These are phyloP conservation scores for Chionis minor DNA, from an alignment of 2,113 vertebrate genomes.

Conservation along the genomic window DNA sequence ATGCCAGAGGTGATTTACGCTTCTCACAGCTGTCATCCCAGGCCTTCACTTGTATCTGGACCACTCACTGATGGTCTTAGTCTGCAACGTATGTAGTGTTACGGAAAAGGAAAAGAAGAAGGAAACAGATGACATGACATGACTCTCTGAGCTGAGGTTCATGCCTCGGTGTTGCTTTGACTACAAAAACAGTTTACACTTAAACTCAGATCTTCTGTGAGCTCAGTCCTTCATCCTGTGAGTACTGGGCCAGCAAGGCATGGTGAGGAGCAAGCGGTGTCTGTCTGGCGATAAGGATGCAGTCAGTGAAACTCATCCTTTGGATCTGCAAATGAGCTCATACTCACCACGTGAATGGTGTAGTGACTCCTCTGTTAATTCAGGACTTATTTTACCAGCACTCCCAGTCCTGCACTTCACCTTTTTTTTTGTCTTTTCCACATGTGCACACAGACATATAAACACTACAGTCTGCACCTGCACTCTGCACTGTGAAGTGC, in stretches of 20 bases:
- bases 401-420: background rate
- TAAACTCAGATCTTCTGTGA: background rate
- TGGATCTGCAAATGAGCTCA: background rate
- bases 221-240: background rate
- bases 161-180: background rate
- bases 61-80: background rate
- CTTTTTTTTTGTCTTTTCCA: background rate
- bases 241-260: background rate
- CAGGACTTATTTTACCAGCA: background rate
- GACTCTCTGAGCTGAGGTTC: background rate
- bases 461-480: background rate
- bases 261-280: background rate
- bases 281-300: background rate
- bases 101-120: background rate
- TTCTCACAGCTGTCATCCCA: background rate
- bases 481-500: background rate
- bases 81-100: background rate
- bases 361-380: background rate
- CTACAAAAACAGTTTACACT: background rate
- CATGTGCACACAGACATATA: background rate
- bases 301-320: background rate
- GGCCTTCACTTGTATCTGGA: background rate
- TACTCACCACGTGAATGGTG: background rate
- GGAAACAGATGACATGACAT: background rate
- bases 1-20: background rate